Evolutionary conservation across 1,140 invertebrate genomes (phyloP), one percentile per base, ranked within the genome.

Genomic region (Zaprionus gabonicus): DNA sequence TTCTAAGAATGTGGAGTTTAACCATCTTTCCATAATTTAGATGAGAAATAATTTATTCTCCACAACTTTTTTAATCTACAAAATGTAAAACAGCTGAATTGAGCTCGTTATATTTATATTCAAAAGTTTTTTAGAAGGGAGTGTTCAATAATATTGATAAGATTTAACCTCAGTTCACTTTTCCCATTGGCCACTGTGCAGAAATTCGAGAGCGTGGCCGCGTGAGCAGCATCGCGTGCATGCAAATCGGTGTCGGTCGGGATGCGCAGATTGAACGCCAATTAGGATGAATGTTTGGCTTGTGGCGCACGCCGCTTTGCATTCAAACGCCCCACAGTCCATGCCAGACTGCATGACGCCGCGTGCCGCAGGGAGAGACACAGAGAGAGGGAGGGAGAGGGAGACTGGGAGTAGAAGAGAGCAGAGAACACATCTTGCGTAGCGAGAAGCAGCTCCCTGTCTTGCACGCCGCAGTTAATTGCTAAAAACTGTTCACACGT

Each of bases 401-500:
- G 46, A 15, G 67, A 44, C 17, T 12, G 20, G 0, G 31, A 1
- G 56, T 1, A 23, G 53, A 28, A 31, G 46, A 51, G n/a, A 60
- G 49, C 12, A 56, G 53, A 56, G 53, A 27, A 28, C 27, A 56
- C 13, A 27, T 46, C 41, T 46, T 46, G 41, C 41, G 41, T 46
- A 17, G 41, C 23, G 28, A 60, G 67, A 58, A 64, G 27, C 55
- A 63, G 60, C 82, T 78, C 41, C 71, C 71, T 70, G 72, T 75
- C 67, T 75, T 71, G 59, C 17, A 25, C 25, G 36, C 62, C 73
- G 36, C 38, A 78, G 81, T 88, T 88, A 88, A 88, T 88, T 88
- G 85, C 85, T 90, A 88, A 88, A 88, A 90, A 88, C 86, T 88
- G 85, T 88, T 88, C 85, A 90, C 85, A 88, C 84, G 84, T 88